Evolutionary conservation across 92 coral and sea anemone species (phyloP).

Genomic region (Paramuricea clavata): DNA sequence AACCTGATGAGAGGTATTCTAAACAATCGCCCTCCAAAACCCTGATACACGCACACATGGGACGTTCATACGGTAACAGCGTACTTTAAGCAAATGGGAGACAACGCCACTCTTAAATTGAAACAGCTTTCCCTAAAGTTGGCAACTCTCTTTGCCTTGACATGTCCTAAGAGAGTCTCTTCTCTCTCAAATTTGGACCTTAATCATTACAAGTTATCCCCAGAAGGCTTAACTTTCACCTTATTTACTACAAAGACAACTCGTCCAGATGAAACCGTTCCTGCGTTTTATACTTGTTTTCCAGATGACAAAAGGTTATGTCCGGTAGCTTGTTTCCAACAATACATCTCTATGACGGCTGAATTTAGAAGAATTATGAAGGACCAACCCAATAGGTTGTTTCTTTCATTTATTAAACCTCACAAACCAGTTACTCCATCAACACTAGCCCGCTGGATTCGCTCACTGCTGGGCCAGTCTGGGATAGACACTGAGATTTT

Average conservation of each 20-base stretch:
- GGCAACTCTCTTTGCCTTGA: conserved; percentile 49
- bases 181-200: conserved; percentile 45
- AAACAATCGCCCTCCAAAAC: conserved; percentile 54
- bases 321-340: too few species aligned
- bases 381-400: too few species aligned
- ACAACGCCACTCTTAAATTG: conserved; percentile 11
- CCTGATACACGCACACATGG: conserved; percentile 50
- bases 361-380: too few species aligned
- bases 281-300: too few species aligned
- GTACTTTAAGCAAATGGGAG: conserved; percentile 34
- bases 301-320: too few species aligned
- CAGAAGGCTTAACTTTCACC: too few species aligned
- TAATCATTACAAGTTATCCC: conserved; percentile 41
- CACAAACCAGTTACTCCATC: too few species aligned
- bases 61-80: conserved; percentile 3
- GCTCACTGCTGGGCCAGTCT: too few species aligned
- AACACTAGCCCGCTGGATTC: too few species aligned
- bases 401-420: too few species aligned
- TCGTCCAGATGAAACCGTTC: neutral
- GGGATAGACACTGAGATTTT: too few species aligned
- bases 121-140: conserved; percentile 28
- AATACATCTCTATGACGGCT: too few species aligned
- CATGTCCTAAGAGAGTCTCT: conserved; percentile 45
- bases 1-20: conserved; percentile 56
- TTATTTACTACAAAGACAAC: neutral